These are phyloP conservation scores for Selene dorsalis DNA, from an alignment of 2,797 vertebrate species.

Conservation along the genomic window DNA sequence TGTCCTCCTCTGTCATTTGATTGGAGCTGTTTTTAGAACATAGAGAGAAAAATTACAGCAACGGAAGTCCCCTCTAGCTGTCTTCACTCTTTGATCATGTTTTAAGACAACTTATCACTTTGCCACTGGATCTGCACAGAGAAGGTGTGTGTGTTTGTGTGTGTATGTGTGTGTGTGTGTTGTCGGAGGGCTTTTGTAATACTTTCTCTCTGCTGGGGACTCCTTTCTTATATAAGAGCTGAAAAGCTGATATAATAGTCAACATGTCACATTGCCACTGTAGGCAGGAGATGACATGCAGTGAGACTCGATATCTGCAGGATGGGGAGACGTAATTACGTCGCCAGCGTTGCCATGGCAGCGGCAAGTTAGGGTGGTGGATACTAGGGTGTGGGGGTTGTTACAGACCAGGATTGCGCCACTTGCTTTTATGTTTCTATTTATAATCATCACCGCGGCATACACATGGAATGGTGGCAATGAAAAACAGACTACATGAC, in stretches of 20 bases:
- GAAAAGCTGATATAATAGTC: slow-evolving; percentile 81
- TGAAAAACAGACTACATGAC: slow-evolving; percentile 72
- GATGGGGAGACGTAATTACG: slow-evolving; percentile 86
- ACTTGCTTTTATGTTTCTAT: slow-evolving; percentile 90
- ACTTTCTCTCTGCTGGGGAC: slow-evolving; percentile 69
- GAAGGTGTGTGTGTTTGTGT: background rate
- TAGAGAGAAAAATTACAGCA: slow-evolving; percentile 61
- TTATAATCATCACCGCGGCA: slow-evolving; percentile 83
- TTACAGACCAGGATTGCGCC: slow-evolving; percentile 86
- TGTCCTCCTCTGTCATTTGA: slow-evolving; percentile 75
- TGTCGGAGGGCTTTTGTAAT: slow-evolving; percentile 54
- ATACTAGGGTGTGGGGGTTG: slow-evolving; percentile 85
- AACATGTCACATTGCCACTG: slow-evolving; percentile 80
- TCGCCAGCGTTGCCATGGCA: slow-evolving; percentile 87
- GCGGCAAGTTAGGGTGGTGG: slow-evolving; percentile 84
- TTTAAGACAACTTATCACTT: slow-evolving; percentile 67
- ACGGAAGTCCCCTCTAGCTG: slow-evolving; percentile 68
- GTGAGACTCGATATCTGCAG: slow-evolving; percentile 84
- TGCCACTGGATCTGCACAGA: slow-evolving; percentile 38
- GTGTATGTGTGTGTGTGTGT: background rate
- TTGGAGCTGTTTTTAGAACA: slow-evolving; percentile 81
- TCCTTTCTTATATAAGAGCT: slow-evolving; percentile 81
- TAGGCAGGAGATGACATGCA: slow-evolving; percentile 83
- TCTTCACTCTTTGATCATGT: slow-evolving; percentile 72
- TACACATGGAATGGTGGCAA: slow-evolving; percentile 81